A percentile compares a stretch with the other conserved stretches of the same genome.
These are phyloP conservation scores for Apus apus DNA, from an alignment of 2,113 vertebrate genomes.

Conservation along the genomic window DNA sequence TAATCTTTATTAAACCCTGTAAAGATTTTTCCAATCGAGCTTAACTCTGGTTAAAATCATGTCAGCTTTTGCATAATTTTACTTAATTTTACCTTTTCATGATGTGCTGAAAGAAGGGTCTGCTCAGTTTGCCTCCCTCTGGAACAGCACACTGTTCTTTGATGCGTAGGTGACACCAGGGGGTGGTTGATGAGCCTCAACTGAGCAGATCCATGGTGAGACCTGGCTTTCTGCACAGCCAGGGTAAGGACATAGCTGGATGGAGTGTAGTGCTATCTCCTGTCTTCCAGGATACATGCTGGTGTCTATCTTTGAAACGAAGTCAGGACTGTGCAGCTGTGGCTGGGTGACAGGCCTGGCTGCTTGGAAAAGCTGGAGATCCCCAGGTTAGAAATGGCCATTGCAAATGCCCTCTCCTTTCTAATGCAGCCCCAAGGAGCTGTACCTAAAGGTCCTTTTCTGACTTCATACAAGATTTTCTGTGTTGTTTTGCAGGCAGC, in stretches of 20 bases:
- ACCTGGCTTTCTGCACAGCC: not conserved
- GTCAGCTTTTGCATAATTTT: not conserved
- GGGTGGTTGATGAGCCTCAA: rapidly evolving
- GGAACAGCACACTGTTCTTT: rapidly evolving
- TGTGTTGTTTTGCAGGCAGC: not conserved
- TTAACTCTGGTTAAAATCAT: not conserved
- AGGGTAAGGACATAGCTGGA: rapidly evolving
- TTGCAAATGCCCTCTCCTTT: not conserved
- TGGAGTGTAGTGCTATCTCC: rapidly evolving
- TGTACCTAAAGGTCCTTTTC: not conserved
- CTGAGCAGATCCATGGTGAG: rapidly evolving
- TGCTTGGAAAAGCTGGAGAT: not conserved
- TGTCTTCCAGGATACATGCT: not conserved
- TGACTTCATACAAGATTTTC: not conserved
- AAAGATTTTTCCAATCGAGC: not conserved
- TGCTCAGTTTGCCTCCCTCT: not conserved
- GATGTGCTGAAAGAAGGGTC: not conserved
- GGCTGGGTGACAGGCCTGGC: not conserved
- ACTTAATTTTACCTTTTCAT: not conserved
- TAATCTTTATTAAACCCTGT: not conserved
- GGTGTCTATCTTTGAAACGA: not conserved
- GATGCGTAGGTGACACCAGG: rapidly evolving
- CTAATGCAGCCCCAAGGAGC: not conserved
- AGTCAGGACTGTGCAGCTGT: not conserved
- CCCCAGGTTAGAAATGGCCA: not conserved